Conservation (phyloP, 2,888 invertebrate genomes). For the Zaprionus obscuricornis region DNA sequence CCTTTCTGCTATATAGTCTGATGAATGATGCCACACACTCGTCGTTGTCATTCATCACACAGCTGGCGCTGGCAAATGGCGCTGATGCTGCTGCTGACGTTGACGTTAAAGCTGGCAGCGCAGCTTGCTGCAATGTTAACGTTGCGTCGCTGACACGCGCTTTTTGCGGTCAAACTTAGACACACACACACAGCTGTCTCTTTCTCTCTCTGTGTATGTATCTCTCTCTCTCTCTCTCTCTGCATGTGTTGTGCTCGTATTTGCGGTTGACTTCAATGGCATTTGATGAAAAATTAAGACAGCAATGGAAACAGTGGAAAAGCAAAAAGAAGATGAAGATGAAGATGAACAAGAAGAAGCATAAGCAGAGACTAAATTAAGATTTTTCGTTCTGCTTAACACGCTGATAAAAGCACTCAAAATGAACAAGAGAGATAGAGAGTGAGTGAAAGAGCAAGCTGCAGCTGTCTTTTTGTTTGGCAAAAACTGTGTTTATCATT, state of each 20-base stretch:
- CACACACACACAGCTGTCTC: conserved; percentile 14
- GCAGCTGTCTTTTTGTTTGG: too few relatives aligned
- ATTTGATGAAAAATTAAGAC: conserved; percentile 54
- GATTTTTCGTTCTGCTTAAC: too few relatives aligned
- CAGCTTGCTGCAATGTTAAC: conserved; percentile 14
- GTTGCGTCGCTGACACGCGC: conserved; percentile 51
- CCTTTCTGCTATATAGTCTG: conserved; percentile 37
- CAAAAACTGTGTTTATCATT: too few relatives aligned
- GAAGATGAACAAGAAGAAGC: too few relatives aligned
- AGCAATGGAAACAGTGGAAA: conserved; percentile 5
- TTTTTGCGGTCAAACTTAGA: conserved; percentile 65
- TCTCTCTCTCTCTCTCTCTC: conserved; percentile 3
- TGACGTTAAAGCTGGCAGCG: conserved; percentile 27
- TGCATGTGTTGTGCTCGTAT: conserved; percentile 19
- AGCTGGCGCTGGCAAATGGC: too few relatives aligned
- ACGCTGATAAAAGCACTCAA: background rate
- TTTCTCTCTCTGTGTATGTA: background rate
- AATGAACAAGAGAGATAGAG: too few relatives aligned
- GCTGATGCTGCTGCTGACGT: conserved; percentile 16
- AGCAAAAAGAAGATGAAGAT: conserved; percentile 1
- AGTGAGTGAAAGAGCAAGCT: too few relatives aligned
- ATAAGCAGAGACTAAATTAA: too few relatives aligned
- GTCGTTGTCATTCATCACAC: conserved; percentile 72
- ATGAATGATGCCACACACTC: conserved; percentile 74
- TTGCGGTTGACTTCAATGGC: conserved; percentile 57